These are phyloP conservation scores for Mormyrus iriodes DNA, from an alignment of 2,113 vertebrate species.

Conservation along the genomic window DNA sequence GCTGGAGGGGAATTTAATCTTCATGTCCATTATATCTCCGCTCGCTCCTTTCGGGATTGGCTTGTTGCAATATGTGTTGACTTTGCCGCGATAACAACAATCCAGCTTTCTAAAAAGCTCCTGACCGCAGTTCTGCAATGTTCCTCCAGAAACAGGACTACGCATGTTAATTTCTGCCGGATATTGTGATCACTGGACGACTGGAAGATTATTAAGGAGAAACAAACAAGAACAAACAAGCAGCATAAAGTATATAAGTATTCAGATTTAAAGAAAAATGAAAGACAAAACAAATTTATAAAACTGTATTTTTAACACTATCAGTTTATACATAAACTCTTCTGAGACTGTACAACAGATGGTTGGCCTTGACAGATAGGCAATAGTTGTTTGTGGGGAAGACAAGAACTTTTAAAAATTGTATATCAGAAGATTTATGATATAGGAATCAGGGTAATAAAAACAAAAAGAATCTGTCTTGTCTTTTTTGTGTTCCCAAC, in stretches of 20 bases:
- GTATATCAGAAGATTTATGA: constrained; percentile 12
- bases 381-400: neutral
- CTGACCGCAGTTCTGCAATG: neutral
- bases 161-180: neutral
- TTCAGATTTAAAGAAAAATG: neutral
- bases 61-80: constrained; percentile 27
- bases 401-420: neutral
- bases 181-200: neutral
- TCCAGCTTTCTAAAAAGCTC: constrained; percentile 16
- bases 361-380: neutral
- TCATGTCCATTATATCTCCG: constrained; percentile 24
- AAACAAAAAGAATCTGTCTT: neutral
- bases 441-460: neutral
- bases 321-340: neutral
- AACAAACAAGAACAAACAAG: too few relatives aligned
- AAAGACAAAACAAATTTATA: neutral
- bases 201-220: neutral
- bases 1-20: constrained; percentile 31
- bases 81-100: constrained; percentile 18
- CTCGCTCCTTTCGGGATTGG: constrained; percentile 20
- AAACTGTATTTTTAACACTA: neutral
- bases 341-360: neutral
- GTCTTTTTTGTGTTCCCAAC: neutral
- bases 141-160: neutral
- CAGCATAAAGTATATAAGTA: neutral